phyloP scores from a whole-genome alignment of 2,797 vertebrate species.

The Hylomyscus alleni region DNA sequence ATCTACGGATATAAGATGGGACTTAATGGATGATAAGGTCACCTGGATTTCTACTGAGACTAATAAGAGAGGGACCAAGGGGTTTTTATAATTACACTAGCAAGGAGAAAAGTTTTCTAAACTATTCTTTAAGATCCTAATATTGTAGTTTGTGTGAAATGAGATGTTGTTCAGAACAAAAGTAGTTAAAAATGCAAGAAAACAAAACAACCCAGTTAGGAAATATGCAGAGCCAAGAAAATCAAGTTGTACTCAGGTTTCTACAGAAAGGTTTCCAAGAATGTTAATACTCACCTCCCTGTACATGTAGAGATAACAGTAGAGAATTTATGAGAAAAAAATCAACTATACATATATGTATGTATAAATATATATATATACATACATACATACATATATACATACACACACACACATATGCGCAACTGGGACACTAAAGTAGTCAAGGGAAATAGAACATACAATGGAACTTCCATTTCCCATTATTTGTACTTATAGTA shows the following conservation, averaged over 20 bases:
- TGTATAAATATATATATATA: too few relatives aligned
- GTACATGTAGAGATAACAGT: neutral
- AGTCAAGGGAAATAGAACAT: neutral
- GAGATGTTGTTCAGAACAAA: neutral
- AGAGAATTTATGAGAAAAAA: slow-evolving; percentile 31
- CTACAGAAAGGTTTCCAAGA: neutral
- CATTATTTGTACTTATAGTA: neutral
- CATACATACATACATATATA: too few relatives aligned
- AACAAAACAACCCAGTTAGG: neutral
- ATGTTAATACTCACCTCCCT: neutral
- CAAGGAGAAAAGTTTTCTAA: slow-evolving; percentile 42
- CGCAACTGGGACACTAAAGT: slow-evolving; percentile 31
- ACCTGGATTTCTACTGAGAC: slow-evolving; percentile 22
- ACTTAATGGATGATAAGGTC: slow-evolving; percentile 50
- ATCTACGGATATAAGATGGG: slow-evolving; percentile 89
- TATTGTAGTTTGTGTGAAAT: neutral
- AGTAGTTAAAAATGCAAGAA: neutral
- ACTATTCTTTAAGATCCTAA: slow-evolving; percentile 20
- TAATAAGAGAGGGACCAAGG: neutral
- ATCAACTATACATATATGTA: neutral
- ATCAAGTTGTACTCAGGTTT: neutral
- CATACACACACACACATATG: too few relatives aligned
- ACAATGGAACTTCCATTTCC: neutral
- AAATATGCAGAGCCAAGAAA: slow-evolving; percentile 27
- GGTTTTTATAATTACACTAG: neutral